phyloP scores from a whole-genome alignment of 35 echinoderm and acorn worm species.

The Strongylocentrotus purpuratus region DNA sequence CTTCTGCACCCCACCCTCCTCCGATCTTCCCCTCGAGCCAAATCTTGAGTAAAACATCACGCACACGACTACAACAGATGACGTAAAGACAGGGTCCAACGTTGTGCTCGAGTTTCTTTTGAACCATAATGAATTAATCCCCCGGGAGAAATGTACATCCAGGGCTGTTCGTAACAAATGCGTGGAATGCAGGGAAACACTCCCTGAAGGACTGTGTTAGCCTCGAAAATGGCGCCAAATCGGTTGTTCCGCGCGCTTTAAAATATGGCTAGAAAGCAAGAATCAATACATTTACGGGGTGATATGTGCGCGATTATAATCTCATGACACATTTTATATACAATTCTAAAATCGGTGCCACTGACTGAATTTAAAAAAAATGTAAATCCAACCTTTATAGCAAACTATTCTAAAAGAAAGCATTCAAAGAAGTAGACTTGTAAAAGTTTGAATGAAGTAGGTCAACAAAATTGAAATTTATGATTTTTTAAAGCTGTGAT shows the following conservation, averaged over 20 bases:
- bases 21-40: not conserved
- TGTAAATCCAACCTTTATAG: too few species aligned
- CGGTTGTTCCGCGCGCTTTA: not conserved
- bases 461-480: too few species aligned
- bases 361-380: too few species aligned
- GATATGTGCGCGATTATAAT: not conserved
- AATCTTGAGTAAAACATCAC: not conserved
- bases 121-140: conserved; percentile 11
- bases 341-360: too few species aligned
- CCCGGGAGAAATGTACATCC: not conserved
- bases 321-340: too few species aligned
- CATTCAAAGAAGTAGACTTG: too few species aligned
- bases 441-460: too few species aligned
- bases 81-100: not conserved
- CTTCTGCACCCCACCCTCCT: not conserved
- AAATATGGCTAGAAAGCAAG: not conserved
- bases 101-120: not conserved
- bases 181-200: not conserved
- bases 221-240: not conserved
- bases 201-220: not conserved
- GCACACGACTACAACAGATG: not conserved
- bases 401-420: too few species aligned
- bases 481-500: too few species aligned
- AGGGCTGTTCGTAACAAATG: not conserved
- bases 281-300: not conserved